Evolutionary conservation across 1,140 invertebrate genomes (phyloP).

Genomic region (Saxidomus purpurata): DNA sequence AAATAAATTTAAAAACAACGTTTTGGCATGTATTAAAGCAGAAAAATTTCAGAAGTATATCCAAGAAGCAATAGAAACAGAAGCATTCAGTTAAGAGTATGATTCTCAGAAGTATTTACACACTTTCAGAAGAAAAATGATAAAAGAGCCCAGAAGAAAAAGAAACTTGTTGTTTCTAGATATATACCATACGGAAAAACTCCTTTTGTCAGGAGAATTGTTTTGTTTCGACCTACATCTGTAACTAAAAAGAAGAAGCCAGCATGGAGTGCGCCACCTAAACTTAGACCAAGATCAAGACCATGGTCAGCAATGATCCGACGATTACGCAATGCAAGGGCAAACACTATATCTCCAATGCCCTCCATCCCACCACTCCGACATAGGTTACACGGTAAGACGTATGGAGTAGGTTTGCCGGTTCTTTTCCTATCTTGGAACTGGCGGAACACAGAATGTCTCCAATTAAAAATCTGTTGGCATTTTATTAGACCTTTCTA

Average conservation of each 20-base stretch:
- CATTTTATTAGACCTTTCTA: no score
- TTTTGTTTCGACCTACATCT: constrained; percentile 13
- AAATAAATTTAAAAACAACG: no score
- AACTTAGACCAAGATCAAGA: constrained; percentile 29
- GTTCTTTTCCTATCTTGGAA: no score
- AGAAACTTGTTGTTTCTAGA: constrained; percentile 57
- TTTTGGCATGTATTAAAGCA: no score
- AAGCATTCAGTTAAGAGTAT: neutral
- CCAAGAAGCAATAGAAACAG: neutral
- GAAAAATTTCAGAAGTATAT: no score
- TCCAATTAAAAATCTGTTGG: no score
- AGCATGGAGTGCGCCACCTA: constrained; percentile 1
- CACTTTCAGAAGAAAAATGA: constrained; percentile 33
- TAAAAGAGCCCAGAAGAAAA: constrained; percentile 29
- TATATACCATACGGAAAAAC: constrained; percentile 52
- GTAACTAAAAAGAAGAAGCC: constrained; percentile 8
- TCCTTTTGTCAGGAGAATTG: constrained; percentile 53
- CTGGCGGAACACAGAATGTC: no score
- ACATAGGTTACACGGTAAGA: constrained; percentile 52
- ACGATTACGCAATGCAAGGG: constrained; percentile 22
- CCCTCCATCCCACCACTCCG: neutral
- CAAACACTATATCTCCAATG: constrained; percentile 45
- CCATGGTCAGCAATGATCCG: constrained; percentile 55
- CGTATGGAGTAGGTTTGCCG: no score
- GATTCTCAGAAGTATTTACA: neutral